phyloP scores from a whole-genome alignment of 53 echinoderm and acorn worm species.

The Antedon mediterranea region DNA sequence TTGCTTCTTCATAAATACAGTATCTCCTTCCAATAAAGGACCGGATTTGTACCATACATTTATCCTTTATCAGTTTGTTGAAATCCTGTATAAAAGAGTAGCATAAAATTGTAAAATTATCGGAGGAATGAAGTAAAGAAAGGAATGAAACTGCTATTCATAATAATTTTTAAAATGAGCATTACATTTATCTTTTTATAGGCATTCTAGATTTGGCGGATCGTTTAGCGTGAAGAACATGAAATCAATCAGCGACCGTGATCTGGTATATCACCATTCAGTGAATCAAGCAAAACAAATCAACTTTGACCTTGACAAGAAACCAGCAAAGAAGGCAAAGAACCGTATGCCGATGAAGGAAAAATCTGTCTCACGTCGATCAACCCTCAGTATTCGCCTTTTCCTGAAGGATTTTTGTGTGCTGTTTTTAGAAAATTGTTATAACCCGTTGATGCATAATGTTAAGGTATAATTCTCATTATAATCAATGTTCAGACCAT shows the following conservation, averaged over 20 bases:
- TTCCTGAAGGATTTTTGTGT: constrained; percentile 91
- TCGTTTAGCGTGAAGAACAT: constrained; percentile 82
- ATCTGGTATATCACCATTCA: constrained; percentile 72
- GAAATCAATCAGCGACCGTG: constrained; percentile 84
- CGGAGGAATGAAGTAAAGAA: no score
- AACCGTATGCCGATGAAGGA: constrained; percentile 84
- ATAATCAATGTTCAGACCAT: no score
- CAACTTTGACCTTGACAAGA: constrained; percentile 70
- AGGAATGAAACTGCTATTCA: no score
- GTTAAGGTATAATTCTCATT: constrained; percentile 95
- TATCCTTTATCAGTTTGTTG: no score
- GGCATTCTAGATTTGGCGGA: constrained; percentile 90
- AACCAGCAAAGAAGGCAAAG: constrained; percentile 64
- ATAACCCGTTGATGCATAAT: constrained; percentile 82
- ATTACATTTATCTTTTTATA: not conserved
- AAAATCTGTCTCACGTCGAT: constrained; percentile 38
- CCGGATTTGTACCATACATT: no score
- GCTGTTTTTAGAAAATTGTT: constrained; percentile 87
- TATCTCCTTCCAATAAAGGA: no score
- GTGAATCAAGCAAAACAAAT: constrained; percentile 52
- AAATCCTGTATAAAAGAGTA: no score
- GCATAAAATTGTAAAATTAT: no score
- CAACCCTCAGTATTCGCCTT: constrained; percentile 74
- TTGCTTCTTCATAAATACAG: not conserved
- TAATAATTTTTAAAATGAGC: no score